Percentiles rank a stretch among this genome's conserved stretches.
These are phyloP conservation scores for Diploscapter pachys DNA, from an alignment of 1,140 invertebrate genomes.

Conservation along the genomic window DNA sequence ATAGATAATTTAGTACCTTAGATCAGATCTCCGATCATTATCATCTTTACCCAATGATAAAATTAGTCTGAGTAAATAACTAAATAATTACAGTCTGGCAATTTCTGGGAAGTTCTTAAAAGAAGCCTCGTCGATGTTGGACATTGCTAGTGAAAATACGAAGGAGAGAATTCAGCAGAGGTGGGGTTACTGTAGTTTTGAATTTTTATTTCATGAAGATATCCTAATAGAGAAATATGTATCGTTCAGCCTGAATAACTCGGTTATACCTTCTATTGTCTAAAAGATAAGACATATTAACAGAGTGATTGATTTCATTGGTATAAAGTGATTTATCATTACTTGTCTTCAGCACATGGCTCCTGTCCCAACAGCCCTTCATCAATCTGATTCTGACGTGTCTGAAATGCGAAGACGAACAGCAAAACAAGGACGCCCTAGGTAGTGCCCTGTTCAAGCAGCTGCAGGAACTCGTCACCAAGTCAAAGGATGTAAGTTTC, in stretches of 20 bases:
- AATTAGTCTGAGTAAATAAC: too few relatives aligned
- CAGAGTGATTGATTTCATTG: too few relatives aligned
- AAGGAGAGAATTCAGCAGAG: conserved; percentile 9
- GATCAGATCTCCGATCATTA: not conserved
- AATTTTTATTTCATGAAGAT: too few relatives aligned
- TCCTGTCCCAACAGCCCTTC: not conserved
- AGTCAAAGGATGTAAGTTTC: not conserved
- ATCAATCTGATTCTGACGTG: conserved; percentile 1
- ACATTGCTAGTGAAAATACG: not conserved
- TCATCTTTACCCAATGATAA: not conserved
- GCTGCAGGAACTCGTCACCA: not conserved
- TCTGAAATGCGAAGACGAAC: not conserved
- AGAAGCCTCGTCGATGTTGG: conserved; percentile 6
- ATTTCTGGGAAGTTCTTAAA: not conserved
- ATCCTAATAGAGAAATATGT: too few relatives aligned
- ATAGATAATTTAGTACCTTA: conserved; percentile 7
- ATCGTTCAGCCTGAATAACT: too few relatives aligned
- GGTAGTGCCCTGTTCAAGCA: not conserved
- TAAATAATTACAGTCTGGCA: too few relatives aligned
- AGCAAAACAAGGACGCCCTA: not conserved
- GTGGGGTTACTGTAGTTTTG: not conserved
- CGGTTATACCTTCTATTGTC: too few relatives aligned
- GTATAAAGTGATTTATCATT: not conserved
- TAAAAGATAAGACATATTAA: too few relatives aligned
- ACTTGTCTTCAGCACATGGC: conserved; percentile 8